Evolutionary conservation across 2,888 invertebrate genomes (phyloP), one percentile per base, ranked within the genome.

Genomic region (Protophormia terraenovae): DNA sequence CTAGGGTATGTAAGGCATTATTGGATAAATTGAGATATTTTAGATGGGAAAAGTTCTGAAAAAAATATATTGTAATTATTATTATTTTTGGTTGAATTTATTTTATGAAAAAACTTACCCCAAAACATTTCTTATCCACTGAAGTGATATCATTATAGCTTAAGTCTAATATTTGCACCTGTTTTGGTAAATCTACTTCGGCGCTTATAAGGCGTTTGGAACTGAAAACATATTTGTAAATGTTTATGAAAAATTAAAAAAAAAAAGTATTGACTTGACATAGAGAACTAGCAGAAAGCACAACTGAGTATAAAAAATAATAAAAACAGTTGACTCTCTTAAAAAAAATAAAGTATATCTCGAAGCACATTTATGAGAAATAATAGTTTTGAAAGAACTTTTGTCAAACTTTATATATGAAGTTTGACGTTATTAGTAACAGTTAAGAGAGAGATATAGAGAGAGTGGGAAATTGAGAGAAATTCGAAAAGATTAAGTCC

Each of bases 1-100:
- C 95, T 64, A 95, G 93, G 89, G 95, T 95, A 87, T 94, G 94
- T 64, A 95, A 94, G 81, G 94, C 93, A 90, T 95, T 95, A 89
- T 95, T 93, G 0, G 95, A 88, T 22, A 93, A 79, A 1, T 90
- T 89, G 5, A 93, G 87, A 79, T 91, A 91, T 0, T 90, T 58
- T 2, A 93, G 64, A 60, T 91, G 89, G 2, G 86, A 77, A 5
- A 90, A 90, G 27, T 82, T 89, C 92, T 92, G n/a, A 35, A 80
- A 79, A 16, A 29, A 35, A 47, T 5, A 10, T 19, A 12, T n/a
- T 19, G 3, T 58, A 45, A 27, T 27, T 41, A 32, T 3, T 19
- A 14, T 50, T 22, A 32, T 5, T 16, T 35, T 2, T 12, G n/a
- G n/a, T n/a, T 19, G 0, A 45, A 45, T 16, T 41, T 27, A 1